These are phyloP conservation scores for Sepioteuthis lessoniana DNA, from an alignment of 2,888 invertebrate genomes.

Conservation along the genomic window DNA sequence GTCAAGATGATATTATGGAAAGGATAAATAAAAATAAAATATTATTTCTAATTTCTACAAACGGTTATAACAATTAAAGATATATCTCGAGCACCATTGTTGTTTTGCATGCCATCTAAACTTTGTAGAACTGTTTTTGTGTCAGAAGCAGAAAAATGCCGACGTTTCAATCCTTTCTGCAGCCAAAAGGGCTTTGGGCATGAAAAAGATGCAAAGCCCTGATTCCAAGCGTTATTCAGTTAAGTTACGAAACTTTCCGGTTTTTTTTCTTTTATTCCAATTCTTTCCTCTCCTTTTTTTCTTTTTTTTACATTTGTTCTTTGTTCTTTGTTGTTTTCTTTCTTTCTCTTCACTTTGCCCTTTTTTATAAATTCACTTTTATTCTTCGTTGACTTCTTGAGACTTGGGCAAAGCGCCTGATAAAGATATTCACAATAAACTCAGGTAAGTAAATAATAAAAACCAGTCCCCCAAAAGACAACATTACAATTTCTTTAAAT, in stretches of 20 bases:
- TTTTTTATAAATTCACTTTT: not conserved
- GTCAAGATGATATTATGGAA: too few species aligned
- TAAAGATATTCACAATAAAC: too few species aligned
- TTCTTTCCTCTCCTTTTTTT: too few species aligned
- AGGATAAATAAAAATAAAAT: too few species aligned
- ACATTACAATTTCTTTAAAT: too few species aligned
- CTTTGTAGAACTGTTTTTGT: not conserved
- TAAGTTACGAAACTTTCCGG: not conserved
- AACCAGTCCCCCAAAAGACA: too few species aligned
- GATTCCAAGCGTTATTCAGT: slow-evolving; percentile 5
- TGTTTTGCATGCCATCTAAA: not conserved
- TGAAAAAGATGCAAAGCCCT: not conserved
- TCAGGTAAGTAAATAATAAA: too few species aligned
- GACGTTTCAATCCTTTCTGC: not conserved
- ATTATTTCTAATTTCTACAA: too few species aligned
- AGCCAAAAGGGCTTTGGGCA: not conserved
- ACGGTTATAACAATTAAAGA: too few species aligned
- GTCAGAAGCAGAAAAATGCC: not conserved
- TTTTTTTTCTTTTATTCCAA: not conserved
- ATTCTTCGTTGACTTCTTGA: too few species aligned
- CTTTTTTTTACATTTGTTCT: too few species aligned
- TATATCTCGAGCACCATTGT: not conserved
- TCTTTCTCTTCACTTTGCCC: not conserved
- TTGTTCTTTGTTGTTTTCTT: not conserved
- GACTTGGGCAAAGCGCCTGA: too few species aligned